These are phyloP conservation scores for Procambarus virginalis DNA, from an alignment of 1,140 invertebrate genomes.

Conservation along the genomic window DNA sequence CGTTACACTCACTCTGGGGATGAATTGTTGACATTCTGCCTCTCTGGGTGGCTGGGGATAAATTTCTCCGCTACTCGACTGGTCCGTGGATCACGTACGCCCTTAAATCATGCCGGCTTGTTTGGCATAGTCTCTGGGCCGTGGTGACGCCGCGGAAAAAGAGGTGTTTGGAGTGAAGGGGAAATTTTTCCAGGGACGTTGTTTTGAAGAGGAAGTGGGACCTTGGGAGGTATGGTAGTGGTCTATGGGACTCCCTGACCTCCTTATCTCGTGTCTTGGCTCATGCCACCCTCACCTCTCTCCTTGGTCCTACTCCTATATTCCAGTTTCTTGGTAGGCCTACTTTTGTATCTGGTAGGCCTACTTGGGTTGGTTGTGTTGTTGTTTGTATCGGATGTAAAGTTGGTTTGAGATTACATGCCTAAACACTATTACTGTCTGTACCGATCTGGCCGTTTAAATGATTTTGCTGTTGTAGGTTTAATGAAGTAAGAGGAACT, in stretches of 20 bases:
- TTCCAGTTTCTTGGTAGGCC: too few species aligned
- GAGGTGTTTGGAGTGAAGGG: background rate
- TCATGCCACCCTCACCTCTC: background rate
- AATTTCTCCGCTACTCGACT: background rate
- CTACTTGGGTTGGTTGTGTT: too few species aligned
- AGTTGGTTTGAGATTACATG: too few species aligned
- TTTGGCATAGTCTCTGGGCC: background rate
- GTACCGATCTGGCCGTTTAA: too few species aligned
- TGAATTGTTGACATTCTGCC: conserved; percentile 2
- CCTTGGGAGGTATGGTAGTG: background rate
- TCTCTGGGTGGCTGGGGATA: background rate
- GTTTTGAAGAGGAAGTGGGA: background rate
- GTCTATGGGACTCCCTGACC: background rate
- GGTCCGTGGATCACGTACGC: background rate
- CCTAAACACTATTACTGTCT: too few species aligned
- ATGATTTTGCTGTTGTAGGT: too few species aligned
- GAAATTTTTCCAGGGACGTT: background rate
- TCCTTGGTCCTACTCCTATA: too few species aligned
- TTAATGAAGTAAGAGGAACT: too few species aligned
- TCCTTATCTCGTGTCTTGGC: background rate
- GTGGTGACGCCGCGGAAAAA: background rate
- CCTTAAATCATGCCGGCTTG: background rate
- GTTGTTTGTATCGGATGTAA: too few species aligned
- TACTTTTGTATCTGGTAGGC: too few species aligned
- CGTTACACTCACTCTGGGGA: background rate